phyloP scores from a whole-genome alignment of 1,140 invertebrate species.

The Diorhabda elongata region DNA sequence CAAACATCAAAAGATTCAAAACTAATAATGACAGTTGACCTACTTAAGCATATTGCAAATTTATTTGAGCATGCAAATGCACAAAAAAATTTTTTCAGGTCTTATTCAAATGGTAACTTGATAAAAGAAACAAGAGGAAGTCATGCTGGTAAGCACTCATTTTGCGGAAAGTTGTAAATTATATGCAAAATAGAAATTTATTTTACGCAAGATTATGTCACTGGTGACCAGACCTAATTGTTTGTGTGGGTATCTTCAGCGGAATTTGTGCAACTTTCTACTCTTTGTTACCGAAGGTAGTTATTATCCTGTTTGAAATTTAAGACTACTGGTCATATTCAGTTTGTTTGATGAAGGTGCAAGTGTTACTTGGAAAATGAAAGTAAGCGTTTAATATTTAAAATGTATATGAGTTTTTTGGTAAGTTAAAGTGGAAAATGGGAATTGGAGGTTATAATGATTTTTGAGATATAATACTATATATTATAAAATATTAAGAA shows the following conservation, averaged over 20 bases:
- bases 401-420: no score
- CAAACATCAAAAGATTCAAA: constrained; percentile 9
- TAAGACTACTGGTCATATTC: no score
- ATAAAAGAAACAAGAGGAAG: constrained; percentile 23
- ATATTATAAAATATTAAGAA: no score
- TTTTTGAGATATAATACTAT: no score
- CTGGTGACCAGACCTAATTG: constrained; percentile 9
- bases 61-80: constrained; percentile 21
- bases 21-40: constrained; percentile 21
- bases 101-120: constrained; percentile 8
- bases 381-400: no score
- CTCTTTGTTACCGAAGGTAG: background rate
- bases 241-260: constrained; percentile 11
- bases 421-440: no score
- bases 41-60: constrained; percentile 26
- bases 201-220: constrained; percentile 26
- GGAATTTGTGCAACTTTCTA: constrained; percentile 20
- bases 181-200: constrained; percentile 30
- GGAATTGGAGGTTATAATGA: no score
- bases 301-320: background rate
- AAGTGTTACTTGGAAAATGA: no score
- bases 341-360: no score
- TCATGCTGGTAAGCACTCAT: constrained; percentile 19
- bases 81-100: constrained; percentile 7
- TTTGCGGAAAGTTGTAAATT: constrained; percentile 25